Evolutionary conservation across 2,797 vertebrate species (phyloP).

Genomic region (Bradypus variegatus): DNA sequence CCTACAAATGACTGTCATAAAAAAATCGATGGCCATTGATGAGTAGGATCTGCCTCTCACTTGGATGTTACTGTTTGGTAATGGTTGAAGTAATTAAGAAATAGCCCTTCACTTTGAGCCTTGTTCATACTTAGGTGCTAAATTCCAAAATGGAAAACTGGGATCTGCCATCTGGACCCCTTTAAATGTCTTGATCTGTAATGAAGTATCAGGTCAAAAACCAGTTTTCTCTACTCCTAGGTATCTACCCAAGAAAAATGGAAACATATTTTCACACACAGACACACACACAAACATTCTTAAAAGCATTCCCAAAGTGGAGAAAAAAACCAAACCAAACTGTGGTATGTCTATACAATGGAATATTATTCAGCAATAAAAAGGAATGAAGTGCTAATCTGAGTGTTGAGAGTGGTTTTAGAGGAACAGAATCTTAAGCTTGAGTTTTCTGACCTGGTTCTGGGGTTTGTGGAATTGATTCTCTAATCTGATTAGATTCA

Average conservation of each 20-base stretch:
- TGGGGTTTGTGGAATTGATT: no score
- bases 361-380: no score
- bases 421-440: no score
- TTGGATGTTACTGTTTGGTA: not conserved
- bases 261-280: not conserved
- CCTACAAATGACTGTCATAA: not conserved
- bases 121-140: not conserved
- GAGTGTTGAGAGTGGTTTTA: no score
- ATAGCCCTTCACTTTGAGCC: not conserved
- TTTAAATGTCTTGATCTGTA: not conserved
- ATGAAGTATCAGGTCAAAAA: not conserved
- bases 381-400: no score
- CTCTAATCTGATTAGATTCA: no score
- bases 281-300: not conserved
- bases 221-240: not conserved
- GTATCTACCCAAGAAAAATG: not conserved
- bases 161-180: not conserved
- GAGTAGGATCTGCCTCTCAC: not conserved
- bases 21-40: not conserved
- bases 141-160: not conserved
- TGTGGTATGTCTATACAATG: no score
- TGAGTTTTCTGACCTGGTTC: no score
- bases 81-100: not conserved
- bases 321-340: not conserved
- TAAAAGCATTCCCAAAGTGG: not conserved